Evolutionary conservation across 2,888 invertebrate species (phyloP).

Genomic region (Cephonodes hylas): DNA sequence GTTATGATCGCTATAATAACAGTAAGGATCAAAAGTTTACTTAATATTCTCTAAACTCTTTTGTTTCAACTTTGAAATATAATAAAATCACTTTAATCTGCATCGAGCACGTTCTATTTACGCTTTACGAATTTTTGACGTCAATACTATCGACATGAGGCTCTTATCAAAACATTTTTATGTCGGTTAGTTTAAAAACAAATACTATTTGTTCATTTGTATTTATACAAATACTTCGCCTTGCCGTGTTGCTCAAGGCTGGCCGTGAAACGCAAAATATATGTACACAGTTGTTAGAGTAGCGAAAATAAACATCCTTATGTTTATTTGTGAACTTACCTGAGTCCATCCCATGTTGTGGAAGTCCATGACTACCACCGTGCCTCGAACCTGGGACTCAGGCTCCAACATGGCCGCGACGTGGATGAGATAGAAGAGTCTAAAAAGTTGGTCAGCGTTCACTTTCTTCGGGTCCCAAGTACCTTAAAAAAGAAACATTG

Average conservation of each 20-base stretch:
- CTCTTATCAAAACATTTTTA: not conserved
- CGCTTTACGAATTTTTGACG: not conserved
- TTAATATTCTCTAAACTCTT: too few relatives aligned
- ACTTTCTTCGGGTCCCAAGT: conserved; percentile 89
- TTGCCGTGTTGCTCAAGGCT: not conserved
- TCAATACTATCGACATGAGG: not conserved
- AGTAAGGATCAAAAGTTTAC: too few relatives aligned
- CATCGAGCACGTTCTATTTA: too few relatives aligned
- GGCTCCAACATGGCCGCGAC: conserved; percentile 84
- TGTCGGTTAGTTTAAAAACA: not conserved
- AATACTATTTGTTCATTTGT: not conserved
- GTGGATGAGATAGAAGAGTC: conserved; percentile 90
- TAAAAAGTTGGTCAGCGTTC: conserved; percentile 87
- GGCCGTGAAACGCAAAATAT: not conserved
- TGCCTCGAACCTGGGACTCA: conserved; percentile 90
- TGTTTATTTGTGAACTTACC: conserved; percentile 54
- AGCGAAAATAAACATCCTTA: not conserved
- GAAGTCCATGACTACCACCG: conserved; percentile 92
- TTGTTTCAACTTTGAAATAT: not conserved
- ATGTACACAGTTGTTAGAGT: not conserved
- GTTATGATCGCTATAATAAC: too few relatives aligned
- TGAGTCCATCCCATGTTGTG: conserved; percentile 89
- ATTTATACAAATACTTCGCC: not conserved
- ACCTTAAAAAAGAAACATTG: too few relatives aligned
- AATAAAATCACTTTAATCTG: not conserved